Evolutionary conservation across 2,797 vertebrate genomes (phyloP), one percentile per base, ranked within the genome.

Genomic region (Urophycis tenuis): DNA sequence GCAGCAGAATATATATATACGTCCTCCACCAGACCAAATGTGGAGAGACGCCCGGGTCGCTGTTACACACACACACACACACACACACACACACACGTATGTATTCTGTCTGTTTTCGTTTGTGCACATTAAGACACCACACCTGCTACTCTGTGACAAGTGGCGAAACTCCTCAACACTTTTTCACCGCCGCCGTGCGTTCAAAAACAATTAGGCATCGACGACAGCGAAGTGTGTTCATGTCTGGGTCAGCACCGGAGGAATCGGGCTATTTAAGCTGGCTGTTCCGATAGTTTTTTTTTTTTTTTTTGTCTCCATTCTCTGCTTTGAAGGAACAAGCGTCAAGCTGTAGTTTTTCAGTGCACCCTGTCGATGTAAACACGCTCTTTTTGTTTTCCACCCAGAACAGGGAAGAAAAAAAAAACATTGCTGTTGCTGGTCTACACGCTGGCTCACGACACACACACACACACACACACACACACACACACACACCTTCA

Each of bases 191-290:
- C 53, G 7, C 53, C 10, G 22, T 60, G 60, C 76, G 77, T 76
- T 81, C 53, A 76, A 75, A n/a, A 86, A 74, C 70, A 75, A 69
- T 82, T 74, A 35, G 32, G 78, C 79, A 74, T 76, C 73, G 84
- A 85, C 30, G n/a, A n/a, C n/a, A 73, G 79, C 14, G 41, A 78
- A 71, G n/a, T 34, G 8, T 78, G 82, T 69, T 53, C 41, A 64
- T 49, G 45, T 49, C 45, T 49, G 45, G 17, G 45, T 6, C 17
- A 49, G 45, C 17, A 22, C 3, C 17, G 22, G 17, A 49, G 45
- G 22, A 19, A 19, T 5, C 17, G 17, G 45, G 17, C 45, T 6
- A 11, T 3, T 36, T 36, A 17, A 6, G 45, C 22, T 22, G 45
- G 3, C 4, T 49, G 6, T 49, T 19, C 4, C 45, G n/a, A n/a